Conservation (phyloP, 1,140 invertebrate species). For the Pollicipes pollicipes region DNA sequence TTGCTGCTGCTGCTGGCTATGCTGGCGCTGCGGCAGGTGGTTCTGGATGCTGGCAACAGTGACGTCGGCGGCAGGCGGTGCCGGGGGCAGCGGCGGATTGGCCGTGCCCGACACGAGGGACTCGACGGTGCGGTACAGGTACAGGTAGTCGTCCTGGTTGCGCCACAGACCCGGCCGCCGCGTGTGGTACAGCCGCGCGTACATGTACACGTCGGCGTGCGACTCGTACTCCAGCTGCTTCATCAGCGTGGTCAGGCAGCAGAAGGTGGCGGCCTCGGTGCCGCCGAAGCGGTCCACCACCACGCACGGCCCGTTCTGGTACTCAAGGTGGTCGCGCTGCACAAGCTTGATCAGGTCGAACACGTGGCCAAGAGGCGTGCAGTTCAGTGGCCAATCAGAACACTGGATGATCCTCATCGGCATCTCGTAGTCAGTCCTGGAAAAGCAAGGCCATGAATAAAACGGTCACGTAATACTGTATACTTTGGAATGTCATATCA, state of each 20-base stretch:
- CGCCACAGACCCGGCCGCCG: constrained; percentile 24
- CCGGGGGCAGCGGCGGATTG: constrained; percentile 6
- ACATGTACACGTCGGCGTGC: constrained; percentile 27
- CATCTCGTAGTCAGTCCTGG: constrained; percentile 79
- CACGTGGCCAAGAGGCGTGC: constrained; percentile 33
- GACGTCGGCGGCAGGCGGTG: background rate
- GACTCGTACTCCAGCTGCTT: constrained; percentile 28
- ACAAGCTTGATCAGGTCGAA: constrained; percentile 59
- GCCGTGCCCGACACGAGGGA: constrained; percentile 22
- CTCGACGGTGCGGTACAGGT: constrained; percentile 42
- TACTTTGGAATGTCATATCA: constrained; percentile 1
- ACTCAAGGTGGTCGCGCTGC: constrained; percentile 56
- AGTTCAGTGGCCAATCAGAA: constrained; percentile 51
- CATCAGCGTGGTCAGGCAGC: constrained; percentile 26
- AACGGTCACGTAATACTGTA: no score
- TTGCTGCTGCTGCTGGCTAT: background rate
- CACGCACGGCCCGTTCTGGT: constrained; percentile 73
- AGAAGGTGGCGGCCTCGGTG: constrained; percentile 27
- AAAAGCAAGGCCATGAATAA: constrained; percentile 13
- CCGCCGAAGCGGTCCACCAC: constrained; percentile 67
- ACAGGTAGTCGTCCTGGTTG: constrained; percentile 32
- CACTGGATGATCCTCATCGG: constrained; percentile 70
- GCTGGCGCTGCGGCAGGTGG: background rate
- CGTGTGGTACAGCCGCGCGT: constrained; percentile 28
- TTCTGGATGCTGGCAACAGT: background rate